Conservation (phyloP, 2,888 invertebrate genomes). For the Geotrupes spiniger region DNA sequence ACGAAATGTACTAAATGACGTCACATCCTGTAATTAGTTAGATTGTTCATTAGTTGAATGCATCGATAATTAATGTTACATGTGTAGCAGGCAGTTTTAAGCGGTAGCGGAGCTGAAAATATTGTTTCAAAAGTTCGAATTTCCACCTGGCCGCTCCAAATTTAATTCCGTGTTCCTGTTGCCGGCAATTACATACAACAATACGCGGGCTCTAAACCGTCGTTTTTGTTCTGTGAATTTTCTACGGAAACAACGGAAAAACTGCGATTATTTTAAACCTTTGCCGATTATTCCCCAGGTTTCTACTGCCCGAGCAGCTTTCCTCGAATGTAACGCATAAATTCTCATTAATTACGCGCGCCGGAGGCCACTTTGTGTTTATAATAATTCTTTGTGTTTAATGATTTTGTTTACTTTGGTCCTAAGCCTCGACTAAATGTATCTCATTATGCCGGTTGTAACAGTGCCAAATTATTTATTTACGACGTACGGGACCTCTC, state of each 20-base stretch:
- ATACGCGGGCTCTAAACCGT: conserved; percentile 8
- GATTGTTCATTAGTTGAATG: conserved; percentile 47
- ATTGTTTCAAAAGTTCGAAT: neutral
- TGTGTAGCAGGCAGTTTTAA: conserved; percentile 30
- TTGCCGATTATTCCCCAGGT: neutral
- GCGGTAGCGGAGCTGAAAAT: conserved; percentile 10
- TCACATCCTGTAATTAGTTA: conserved; percentile 46
- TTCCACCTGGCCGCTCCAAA: conserved; percentile 15
- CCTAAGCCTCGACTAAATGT: conserved; percentile 18
- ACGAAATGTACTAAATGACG: conserved; percentile 39
- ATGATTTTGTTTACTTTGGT: conserved; percentile 22
- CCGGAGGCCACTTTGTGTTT: too few species aligned
- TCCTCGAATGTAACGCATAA: conserved; percentile 8
- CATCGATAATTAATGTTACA: conserved; percentile 44
- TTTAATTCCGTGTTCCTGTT: conserved; percentile 12
- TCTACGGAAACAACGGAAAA: conserved; percentile 1
- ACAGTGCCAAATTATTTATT: conserved; percentile 24
- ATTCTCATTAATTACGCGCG: conserved; percentile 14
- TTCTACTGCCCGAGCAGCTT: neutral
- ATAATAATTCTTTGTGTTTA: conserved; percentile 22
- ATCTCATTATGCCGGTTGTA: conserved; percentile 20
- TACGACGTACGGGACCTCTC: conserved; percentile 22
- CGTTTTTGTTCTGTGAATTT: neutral
- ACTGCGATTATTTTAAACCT: neutral
- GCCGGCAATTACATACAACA: conserved; percentile 16